phyloP scores from a whole-genome alignment of 2,888 invertebrate species.

The Oligia strigilis region DNA sequence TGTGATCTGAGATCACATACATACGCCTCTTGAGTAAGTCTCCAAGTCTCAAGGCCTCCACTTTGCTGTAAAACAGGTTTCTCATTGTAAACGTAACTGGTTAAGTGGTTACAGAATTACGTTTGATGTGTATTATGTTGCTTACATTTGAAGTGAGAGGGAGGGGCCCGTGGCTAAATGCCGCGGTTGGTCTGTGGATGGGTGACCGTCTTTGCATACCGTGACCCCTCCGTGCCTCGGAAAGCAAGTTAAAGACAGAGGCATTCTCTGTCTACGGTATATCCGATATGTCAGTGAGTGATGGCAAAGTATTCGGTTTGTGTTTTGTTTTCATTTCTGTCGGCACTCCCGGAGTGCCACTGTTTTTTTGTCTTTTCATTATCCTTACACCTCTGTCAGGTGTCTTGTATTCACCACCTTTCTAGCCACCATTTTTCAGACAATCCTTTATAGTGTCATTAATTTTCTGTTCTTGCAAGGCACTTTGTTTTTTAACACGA shows the following conservation, averaged over 20 bases:
- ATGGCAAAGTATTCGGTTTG: too few relatives aligned
- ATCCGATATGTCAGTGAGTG: too few relatives aligned
- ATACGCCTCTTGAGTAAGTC: not conserved
- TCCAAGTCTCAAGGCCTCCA: constrained; percentile 15
- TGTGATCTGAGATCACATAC: constrained; percentile 7
- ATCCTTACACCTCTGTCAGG: not conserved
- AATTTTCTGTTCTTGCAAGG: not conserved
- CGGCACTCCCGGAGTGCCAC: too few relatives aligned
- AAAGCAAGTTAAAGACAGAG: too few relatives aligned
- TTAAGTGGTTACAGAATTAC: constrained; percentile 18
- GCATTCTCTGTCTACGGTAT: too few relatives aligned
- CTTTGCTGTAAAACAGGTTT: constrained; percentile 19
- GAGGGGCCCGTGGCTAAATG: too few relatives aligned
- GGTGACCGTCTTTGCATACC: too few relatives aligned
- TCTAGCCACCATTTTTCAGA: not conserved
- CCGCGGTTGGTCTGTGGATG: too few relatives aligned
- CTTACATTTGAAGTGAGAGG: constrained; percentile 17
- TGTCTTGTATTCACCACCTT: not conserved
- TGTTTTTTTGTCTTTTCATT: too few relatives aligned
- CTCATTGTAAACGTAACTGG: constrained; percentile 1
- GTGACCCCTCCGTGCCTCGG: too few relatives aligned
- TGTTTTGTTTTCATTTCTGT: too few relatives aligned
- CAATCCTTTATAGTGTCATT: not conserved
- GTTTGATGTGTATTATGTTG: not conserved
- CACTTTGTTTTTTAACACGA: not conserved